These are phyloP conservation scores for Hippocampus barbouri DNA, from an alignment of 2,113 vertebrate genomes.

Conservation along the genomic window DNA sequence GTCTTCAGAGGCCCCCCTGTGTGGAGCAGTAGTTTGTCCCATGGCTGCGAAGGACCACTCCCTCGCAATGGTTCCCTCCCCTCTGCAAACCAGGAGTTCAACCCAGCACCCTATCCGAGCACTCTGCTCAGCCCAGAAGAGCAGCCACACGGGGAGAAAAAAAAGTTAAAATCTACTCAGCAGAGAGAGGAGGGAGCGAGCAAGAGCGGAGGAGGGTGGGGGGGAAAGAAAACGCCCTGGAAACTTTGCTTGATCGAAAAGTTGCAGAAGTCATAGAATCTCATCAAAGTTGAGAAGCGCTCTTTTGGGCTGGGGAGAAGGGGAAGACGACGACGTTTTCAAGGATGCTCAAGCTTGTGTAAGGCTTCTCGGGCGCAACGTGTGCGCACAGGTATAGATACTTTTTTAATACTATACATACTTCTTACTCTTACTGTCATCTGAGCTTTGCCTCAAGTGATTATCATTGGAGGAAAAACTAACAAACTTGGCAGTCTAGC, in stretches of 20 bases:
- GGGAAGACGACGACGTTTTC: conserved; percentile 50
- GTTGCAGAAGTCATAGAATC: conserved; percentile 55
- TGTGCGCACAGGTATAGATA: conserved; percentile 66
- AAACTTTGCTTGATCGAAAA: conserved; percentile 55
- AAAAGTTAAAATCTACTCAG: conserved; percentile 52
- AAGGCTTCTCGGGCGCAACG: conserved; percentile 61
- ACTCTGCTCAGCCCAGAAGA: conserved; percentile 73
- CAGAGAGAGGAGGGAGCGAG: conserved; percentile 33
- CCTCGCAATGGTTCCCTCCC: conserved; percentile 61
- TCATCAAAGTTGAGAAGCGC: conserved; percentile 49
- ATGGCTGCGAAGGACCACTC: conserved; percentile 62
- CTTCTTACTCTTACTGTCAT: not conserved
- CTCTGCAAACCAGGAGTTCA: conserved; percentile 66
- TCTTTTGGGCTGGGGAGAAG: conserved; percentile 63
- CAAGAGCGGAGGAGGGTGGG: conserved; percentile 7
- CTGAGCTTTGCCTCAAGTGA: not conserved
- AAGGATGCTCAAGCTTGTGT: conserved; percentile 73
- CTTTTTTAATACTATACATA: not conserved
- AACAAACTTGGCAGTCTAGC: not conserved
- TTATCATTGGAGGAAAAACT: not conserved
- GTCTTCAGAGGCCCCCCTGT: conserved; percentile 25
- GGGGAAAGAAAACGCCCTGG: conserved; percentile 64
- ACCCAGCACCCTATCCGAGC: conserved; percentile 57
- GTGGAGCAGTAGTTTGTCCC: conserved; percentile 63
- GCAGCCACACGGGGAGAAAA: conserved; percentile 52